A percentile compares a stretch with the other conserved stretches of the same genome.
phyloP scores from a whole-genome alignment of 2,888 invertebrate genomes.

The Nephrotoma guestfalica region DNA sequence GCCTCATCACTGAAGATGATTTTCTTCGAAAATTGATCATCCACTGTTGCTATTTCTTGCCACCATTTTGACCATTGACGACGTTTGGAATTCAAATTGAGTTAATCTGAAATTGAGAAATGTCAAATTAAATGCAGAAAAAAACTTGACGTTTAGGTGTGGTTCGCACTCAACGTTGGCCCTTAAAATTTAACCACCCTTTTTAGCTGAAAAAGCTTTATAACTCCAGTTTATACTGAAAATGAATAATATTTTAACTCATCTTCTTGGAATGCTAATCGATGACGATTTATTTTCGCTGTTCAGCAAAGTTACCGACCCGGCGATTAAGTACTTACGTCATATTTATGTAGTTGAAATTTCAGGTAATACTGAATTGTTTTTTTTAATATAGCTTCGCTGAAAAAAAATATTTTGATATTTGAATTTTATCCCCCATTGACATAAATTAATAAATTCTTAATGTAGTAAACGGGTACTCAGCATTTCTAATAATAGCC shows the following conservation, averaged over 20 bases:
- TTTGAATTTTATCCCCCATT: conserved; percentile 9
- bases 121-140: too few species aligned
- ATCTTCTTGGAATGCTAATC: background rate
- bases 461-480: conserved; percentile 45
- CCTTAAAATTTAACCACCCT: too few species aligned
- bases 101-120: too few species aligned
- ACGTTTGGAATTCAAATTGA: too few species aligned
- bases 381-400: conserved; percentile 5
- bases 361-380: background rate
- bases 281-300: background rate
- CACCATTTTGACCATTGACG: too few species aligned
- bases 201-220: conserved; percentile 9
- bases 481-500: conserved; percentile 43
- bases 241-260: background rate
- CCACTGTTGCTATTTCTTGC: too few species aligned
- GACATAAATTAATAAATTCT: conserved; percentile 33
- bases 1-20: too few species aligned
- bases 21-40: too few species aligned
- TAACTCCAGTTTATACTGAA: background rate
- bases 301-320: background rate
- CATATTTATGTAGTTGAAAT: background rate
- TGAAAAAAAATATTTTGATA: conserved; percentile 10
- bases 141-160: too few species aligned
- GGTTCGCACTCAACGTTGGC: too few species aligned
- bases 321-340: background rate